Base-by-base conservation (phyloP, 2,113 vertebrate species). In the Ciconia maguari region DNA sequence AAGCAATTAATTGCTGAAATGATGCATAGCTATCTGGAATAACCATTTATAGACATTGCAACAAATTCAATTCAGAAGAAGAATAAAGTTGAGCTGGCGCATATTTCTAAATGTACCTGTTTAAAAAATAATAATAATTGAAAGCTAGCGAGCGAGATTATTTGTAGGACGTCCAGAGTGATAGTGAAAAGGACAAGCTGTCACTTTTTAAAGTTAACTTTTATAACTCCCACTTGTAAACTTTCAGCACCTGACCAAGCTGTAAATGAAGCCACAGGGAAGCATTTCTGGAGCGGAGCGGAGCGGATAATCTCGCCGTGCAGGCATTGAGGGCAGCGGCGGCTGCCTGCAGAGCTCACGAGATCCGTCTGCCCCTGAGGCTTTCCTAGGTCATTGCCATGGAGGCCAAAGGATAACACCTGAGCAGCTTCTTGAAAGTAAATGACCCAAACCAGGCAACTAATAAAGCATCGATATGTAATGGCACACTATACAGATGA, bases 1-100 rank as follows among this genome's bases (percentile, higher is more conserved):
- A 82, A 89, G 94, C 54, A 97, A 94, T 96, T 89, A 95, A 78
- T 95, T 96, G 80, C 77, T 92, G 89, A 89, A 94, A 91, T 54
- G 91, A 69, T 94, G 96, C 95, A 96, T 60, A 60, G 64, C 91
- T 91, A 76, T 92, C 95, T 87, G 74, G 74, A 92, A 44, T 61
- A 55, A 17, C 61, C 74, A 14, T 61, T 94, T 87, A 34, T n/a
- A 92, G 83, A 29, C 81, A 64, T 18, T 78, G 57, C 70, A 83
- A 69, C 65, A 57, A 68, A 89, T 76, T 70, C 65, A 72, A 4
- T 80, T 85, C 46, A 27, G 64, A 75, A 48, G 58, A 42, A 71
- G 51, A 74, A 74, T 38, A 32, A 89, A 82, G 74, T 24, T 41
- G 81, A 72, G 54, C 80, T 69, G 55, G 44, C 2, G 17, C 19